Conservation (phyloP, 2,888 invertebrate species). For the Druceiella hillmani region DNA sequence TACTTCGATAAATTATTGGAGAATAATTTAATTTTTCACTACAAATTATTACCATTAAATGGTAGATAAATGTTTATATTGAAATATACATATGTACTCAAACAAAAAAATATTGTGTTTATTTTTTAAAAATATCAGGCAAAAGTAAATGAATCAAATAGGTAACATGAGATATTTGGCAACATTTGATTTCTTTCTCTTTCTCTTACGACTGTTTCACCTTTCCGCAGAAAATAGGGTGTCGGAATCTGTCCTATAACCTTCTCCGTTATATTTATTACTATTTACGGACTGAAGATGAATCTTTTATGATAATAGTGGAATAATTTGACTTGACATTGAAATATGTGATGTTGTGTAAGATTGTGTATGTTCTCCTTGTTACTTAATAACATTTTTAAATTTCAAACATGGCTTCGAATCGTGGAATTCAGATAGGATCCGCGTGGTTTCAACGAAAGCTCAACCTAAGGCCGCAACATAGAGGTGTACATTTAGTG, state of each 20-base stretch:
- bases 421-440: conserved; percentile 89
- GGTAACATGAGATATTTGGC: conserved; percentile 22
- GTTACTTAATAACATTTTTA: conserved; percentile 50
- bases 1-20: too few species aligned
- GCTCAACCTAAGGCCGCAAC: conserved; percentile 92
- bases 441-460: conserved; percentile 98
- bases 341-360: conserved; percentile 53
- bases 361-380: conserved; percentile 50
- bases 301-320: conserved; percentile 67
- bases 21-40: too few species aligned
- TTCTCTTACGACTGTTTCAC: conserved; percentile 44
- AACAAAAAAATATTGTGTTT: neutral
- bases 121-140: neutral
- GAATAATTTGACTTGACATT: conserved; percentile 52
- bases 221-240: conserved; percentile 56
- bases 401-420: conserved; percentile 76
- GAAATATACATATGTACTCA: too few species aligned
- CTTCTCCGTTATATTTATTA: conserved; percentile 48
- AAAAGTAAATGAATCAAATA: conserved; percentile 1
- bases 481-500: conserved; percentile 94
- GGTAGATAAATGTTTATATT: too few species aligned
- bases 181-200: conserved; percentile 47
- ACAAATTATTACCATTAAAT: too few species aligned
- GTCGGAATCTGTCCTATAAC: conserved; percentile 53
- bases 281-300: conserved; percentile 54